Evolutionary conservation across 1,140 invertebrate genomes (phyloP).

Genomic region (Calycopis cecrops): DNA sequence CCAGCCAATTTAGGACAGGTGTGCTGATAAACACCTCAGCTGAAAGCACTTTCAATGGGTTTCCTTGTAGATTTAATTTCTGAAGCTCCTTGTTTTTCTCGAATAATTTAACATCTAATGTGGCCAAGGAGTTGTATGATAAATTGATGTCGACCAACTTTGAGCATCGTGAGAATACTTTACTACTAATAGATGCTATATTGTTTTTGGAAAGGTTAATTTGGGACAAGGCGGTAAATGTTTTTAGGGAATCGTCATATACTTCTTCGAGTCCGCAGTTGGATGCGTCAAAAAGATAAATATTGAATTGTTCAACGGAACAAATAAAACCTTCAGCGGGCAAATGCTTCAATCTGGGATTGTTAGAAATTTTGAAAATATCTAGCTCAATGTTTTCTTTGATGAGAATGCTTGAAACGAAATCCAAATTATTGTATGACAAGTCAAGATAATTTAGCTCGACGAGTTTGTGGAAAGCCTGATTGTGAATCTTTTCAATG

Average conservation of each 20-base stretch:
- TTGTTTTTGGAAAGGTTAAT: slow-evolving; percentile 80
- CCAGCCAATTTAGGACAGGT: slow-evolving; percentile 63
- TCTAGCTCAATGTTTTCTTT: slow-evolving; percentile 80
- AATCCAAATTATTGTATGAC: slow-evolving; percentile 80
- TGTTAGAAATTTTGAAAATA: slow-evolving; percentile 80
- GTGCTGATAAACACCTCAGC: slow-evolving; percentile 79
- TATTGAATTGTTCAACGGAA: slow-evolving; percentile 76
- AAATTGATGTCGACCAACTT: slow-evolving; percentile 80
- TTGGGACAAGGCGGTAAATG: slow-evolving; percentile 79
- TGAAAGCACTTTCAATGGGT: slow-evolving; percentile 80
- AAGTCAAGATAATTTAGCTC: slow-evolving; percentile 80
- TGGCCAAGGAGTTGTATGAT: slow-evolving; percentile 79
- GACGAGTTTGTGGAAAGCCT: slow-evolving; percentile 78
- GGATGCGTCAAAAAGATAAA: slow-evolving; percentile 81
- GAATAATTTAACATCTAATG: slow-evolving; percentile 78
- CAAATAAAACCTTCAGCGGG: slow-evolving; percentile 77
- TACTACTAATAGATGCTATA: slow-evolving; percentile 68
- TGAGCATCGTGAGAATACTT: slow-evolving; percentile 70
- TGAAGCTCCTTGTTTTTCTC: slow-evolving; percentile 76
- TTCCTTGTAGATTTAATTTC: slow-evolving; percentile 82
- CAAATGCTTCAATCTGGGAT: slow-evolving; percentile 77
- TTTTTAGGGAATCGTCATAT: slow-evolving; percentile 77
- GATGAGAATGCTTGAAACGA: slow-evolving; percentile 79
- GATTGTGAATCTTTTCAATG: slow-evolving; percentile 79
- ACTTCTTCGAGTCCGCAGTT: slow-evolving; percentile 80